phyloP scores from a whole-genome alignment of 2,888 invertebrate species.

The Drosophila yooni region DNA sequence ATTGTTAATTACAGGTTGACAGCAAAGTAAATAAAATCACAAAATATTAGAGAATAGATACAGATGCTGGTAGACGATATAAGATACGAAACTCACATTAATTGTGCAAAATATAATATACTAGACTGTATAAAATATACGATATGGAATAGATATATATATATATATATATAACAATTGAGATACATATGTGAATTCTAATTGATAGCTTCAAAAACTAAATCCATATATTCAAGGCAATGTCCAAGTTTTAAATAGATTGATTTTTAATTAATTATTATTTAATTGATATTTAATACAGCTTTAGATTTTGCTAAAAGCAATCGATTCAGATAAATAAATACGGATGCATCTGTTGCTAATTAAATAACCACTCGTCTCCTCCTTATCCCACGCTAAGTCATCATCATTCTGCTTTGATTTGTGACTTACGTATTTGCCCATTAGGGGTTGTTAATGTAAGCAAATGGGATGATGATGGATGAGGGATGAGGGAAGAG shows the following conservation, averaged over 20 bases:
- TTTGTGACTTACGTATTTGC: constrained; percentile 44
- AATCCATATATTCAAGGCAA: too few species aligned
- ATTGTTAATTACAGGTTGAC: background rate
- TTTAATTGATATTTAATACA: background rate
- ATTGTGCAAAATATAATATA: background rate
- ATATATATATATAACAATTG: background rate
- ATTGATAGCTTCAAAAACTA: too few species aligned
- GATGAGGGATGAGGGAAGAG: background rate
- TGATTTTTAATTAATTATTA: too few species aligned
- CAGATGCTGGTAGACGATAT: background rate
- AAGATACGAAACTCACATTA: background rate
- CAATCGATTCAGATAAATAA: background rate
- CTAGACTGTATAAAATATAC: background rate
- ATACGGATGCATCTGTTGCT: background rate
- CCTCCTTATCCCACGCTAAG: background rate
- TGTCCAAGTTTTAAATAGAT: too few species aligned
- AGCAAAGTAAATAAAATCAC: background rate
- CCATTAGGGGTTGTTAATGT: constrained; percentile 25
- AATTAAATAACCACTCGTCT: background rate
- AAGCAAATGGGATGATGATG: background rate
- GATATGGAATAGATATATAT: background rate
- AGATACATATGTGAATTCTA: background rate
- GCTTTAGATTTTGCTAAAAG: background rate
- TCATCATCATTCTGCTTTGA: constrained; percentile 32
- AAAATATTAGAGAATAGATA: background rate